Percentiles rank a stretch among this genome's conserved stretches.
phyloP scores from a whole-genome alignment of 2,888 invertebrate genomes.

The Sesia apiformis region DNA sequence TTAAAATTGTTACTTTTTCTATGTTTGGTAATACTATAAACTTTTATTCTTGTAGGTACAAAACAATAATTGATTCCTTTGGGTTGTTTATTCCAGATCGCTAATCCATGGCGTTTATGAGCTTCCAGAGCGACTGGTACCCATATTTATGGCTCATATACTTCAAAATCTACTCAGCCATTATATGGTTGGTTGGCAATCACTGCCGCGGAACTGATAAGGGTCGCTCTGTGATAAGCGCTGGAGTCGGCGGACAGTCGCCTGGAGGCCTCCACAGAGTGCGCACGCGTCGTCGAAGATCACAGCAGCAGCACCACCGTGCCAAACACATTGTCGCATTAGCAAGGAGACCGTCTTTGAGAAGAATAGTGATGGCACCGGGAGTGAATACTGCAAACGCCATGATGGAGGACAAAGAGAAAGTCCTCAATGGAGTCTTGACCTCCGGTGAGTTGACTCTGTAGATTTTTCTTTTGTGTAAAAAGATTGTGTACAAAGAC shows the following conservation, averaged over 20 bases:
- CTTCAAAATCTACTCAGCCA: constrained; percentile 59
- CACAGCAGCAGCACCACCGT: constrained; percentile 44
- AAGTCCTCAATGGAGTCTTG: constrained; percentile 49
- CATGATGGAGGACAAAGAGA: constrained; percentile 71
- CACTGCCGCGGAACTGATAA: constrained; percentile 67
- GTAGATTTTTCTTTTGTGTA: too few species aligned
- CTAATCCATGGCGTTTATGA: constrained; percentile 63
- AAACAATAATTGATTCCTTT: neutral
- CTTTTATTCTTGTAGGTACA: neutral
- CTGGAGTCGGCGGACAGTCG: constrained; percentile 54
- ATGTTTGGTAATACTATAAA: neutral
- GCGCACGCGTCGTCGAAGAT: constrained; percentile 61
- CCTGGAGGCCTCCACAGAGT: constrained; percentile 57
- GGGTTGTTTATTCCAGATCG: constrained; percentile 42
- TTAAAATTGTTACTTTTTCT: neutral
- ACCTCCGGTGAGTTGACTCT: constrained; percentile 37
- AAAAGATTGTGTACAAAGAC: too few species aligned
- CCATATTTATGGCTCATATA: constrained; percentile 57
- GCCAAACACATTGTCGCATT: constrained; percentile 57
- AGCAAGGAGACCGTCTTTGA: constrained; percentile 58
- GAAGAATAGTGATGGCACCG: constrained; percentile 73
- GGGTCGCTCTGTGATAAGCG: constrained; percentile 62
- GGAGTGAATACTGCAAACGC: constrained; percentile 70
- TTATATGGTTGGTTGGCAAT: constrained; percentile 64
- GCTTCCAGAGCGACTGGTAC: constrained; percentile 56